A percentile compares a stretch with the other conserved stretches of the same genome.
These are phyloP conservation scores for Tetramorium bicarinatum DNA, from an alignment of 2,888 invertebrate species.

Conservation along the genomic window DNA sequence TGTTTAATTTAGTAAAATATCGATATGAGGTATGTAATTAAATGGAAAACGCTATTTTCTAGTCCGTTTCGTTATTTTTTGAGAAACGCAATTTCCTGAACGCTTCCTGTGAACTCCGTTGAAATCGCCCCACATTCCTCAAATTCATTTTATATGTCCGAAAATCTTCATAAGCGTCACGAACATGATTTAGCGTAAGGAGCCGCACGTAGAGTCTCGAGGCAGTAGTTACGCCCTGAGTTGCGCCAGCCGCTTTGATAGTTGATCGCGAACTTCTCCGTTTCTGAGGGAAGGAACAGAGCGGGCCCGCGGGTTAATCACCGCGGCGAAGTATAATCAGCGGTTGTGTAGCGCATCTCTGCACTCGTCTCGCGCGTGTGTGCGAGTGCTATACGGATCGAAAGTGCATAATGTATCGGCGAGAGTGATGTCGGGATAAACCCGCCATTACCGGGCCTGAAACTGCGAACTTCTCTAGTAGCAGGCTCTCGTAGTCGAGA, in stretches of 20 bases:
- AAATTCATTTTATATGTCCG: neutral
- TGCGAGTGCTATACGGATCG: constrained; percentile 44
- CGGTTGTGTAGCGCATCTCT: constrained; percentile 34
- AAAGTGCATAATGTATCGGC: constrained; percentile 65
- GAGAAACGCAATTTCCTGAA: neutral
- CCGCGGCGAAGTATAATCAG: constrained; percentile 66
- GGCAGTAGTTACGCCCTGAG: constrained; percentile 15
- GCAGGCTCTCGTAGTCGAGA: constrained; percentile 41
- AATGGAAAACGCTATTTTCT: neutral
- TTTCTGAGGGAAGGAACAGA: constrained; percentile 30
- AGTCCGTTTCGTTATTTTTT: neutral
- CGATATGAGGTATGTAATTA: neutral
- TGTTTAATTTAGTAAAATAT: neutral
- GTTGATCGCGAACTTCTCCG: constrained; percentile 55
- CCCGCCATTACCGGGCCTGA: constrained; percentile 57
- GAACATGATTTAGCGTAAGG: neutral
- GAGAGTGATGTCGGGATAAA: constrained; percentile 59
- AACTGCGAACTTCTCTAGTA: constrained; percentile 32
- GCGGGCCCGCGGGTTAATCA: constrained; percentile 64
- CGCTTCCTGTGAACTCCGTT: neutral
- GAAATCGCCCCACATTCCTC: neutral
- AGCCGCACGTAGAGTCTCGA: constrained; percentile 4
- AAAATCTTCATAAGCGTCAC: neutral
- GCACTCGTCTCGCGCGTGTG: neutral
- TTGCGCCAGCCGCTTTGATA: constrained; percentile 30